phyloP scores from a whole-genome alignment of 2,888 invertebrate genomes.

The Patella pellucida region DNA sequence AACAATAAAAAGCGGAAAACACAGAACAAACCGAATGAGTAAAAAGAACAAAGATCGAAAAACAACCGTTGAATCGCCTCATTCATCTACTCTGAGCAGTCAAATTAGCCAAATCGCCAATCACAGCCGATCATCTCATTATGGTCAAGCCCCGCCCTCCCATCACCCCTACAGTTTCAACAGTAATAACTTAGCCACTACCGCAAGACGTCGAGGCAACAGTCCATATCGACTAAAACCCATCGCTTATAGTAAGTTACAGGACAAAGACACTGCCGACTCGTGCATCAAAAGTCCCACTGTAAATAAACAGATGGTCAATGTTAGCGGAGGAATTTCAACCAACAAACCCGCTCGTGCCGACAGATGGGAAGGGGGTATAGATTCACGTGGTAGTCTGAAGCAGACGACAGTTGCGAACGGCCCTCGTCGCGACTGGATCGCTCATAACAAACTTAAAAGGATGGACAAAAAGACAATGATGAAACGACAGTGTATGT shows the following conservation, averaged over 20 bases:
- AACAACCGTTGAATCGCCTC: neutral
- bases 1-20: slow-evolving; percentile 3
- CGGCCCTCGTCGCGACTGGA: neutral
- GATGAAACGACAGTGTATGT: slow-evolving; percentile 9
- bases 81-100: neutral
- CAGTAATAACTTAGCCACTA: neutral
- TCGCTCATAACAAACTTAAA: neutral
- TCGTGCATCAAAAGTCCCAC: neutral
- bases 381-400: neutral
- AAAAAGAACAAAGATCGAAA: neutral
- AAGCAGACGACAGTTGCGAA: neutral
- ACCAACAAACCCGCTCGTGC: neutral
- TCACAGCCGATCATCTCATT: neutral
- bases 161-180: neutral
- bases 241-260: neutral
- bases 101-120: neutral
- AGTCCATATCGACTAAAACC: slow-evolving; percentile 3
- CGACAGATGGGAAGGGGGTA: slow-evolving; percentile 5
- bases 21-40: neutral
- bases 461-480: neutral
- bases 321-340: slow-evolving; percentile 10
- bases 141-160: neutral
- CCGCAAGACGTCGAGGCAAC: neutral
- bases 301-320: slow-evolving; percentile 8
- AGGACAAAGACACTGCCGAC: neutral